These are phyloP conservation scores for Zeugodacus cucurbitae DNA, from an alignment of 1,140 invertebrate genomes.

Conservation along the genomic window DNA sequence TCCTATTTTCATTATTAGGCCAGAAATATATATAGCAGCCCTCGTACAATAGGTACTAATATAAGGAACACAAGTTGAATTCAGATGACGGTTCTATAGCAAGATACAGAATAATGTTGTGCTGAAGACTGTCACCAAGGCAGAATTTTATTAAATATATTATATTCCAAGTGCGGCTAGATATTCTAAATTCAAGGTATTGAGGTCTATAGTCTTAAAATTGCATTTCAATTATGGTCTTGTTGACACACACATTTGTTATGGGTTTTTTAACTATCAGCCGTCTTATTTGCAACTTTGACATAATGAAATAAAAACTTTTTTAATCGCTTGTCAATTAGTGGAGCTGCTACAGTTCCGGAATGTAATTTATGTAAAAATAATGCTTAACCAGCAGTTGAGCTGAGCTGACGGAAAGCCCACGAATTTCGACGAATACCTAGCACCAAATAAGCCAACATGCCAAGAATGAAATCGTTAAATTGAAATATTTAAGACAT, in stretches of 20 bases:
- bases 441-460: background rate
- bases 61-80: too few relatives aligned
- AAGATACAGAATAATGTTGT: too few relatives aligned
- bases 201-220: too few relatives aligned
- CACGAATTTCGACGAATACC: background rate
- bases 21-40: too few relatives aligned
- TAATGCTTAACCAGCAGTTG: background rate
- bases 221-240: background rate
- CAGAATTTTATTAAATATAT: too few relatives aligned
- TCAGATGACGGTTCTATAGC: too few relatives aligned
- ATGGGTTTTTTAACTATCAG: too few relatives aligned
- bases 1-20: too few relatives aligned
- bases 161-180: too few relatives aligned
- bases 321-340: slow-evolving; percentile 8
- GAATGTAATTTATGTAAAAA: background rate
- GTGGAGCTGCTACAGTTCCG: background rate
- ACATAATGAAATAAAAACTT: background rate
- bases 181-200: too few relatives aligned
- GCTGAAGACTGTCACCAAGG: too few relatives aligned
- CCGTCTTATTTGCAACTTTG: background rate
- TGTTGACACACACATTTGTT: background rate
- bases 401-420: background rate
- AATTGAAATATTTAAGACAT: background rate
- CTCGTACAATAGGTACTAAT: too few relatives aligned
- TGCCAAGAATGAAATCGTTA: background rate